Conservation (phyloP, 2,888 invertebrate species). For the Stenichneumon culpator region DNA sequence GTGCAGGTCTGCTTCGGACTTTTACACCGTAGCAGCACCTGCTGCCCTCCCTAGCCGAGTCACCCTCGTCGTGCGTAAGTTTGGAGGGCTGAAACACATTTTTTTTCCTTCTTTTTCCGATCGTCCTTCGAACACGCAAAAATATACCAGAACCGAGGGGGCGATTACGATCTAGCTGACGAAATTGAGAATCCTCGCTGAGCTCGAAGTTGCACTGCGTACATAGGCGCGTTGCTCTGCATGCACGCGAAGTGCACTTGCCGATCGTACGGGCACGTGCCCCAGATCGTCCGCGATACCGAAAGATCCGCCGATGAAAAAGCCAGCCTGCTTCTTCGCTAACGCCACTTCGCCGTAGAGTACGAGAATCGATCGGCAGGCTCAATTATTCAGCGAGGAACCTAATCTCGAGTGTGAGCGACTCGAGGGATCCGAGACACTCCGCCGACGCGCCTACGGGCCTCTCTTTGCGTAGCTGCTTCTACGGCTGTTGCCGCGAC, state of each 20-base stretch:
- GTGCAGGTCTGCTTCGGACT: neutral
- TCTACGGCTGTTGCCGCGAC: neutral
- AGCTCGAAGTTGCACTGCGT: neutral
- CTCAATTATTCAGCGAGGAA: conserved; percentile 6
- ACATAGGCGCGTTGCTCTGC: neutral
- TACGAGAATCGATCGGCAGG: conserved; percentile 26
- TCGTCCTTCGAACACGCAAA: neutral
- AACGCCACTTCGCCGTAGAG: neutral
- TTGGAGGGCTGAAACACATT: conserved; percentile 14
- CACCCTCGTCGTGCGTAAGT: conserved; percentile 36
- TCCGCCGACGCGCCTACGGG: conserved; percentile 4
- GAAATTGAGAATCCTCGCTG: conserved; percentile 43
- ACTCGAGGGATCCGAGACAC: conserved; percentile 1
- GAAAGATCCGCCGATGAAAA: conserved; percentile 15
- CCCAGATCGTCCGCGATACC: conserved; percentile 47
- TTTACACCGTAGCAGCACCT: conserved; percentile 26
- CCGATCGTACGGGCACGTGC: conserved; percentile 43
- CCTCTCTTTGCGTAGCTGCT: conserved; percentile 8
- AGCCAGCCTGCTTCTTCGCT: neutral
- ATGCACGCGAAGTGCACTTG: conserved; percentile 12
- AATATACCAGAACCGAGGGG: conserved; percentile 6
- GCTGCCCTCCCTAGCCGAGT: conserved; percentile 29
- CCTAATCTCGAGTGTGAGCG: neutral
- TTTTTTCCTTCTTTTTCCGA: neutral
- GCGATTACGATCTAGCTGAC: conserved; percentile 32